A percentile compares a stretch with the other conserved stretches of the same genome.
phyloP scores from a whole-genome alignment of 2,888 invertebrate species.

The Eupsilia transversa region DNA sequence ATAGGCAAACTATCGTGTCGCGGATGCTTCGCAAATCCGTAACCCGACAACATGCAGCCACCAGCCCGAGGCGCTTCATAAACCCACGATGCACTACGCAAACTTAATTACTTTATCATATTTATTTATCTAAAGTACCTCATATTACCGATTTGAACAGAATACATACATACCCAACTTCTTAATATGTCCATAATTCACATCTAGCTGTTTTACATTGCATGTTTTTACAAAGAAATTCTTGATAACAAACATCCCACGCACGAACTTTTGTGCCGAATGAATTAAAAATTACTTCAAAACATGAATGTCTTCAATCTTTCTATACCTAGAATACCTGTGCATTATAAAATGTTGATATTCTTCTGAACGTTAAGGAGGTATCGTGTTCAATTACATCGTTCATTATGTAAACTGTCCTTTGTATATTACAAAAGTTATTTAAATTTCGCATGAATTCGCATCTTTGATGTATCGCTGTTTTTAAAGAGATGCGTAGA shows the following conservation, averaged over 20 bases:
- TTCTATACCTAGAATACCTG: slow-evolving; percentile 21
- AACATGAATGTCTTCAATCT: slow-evolving; percentile 36
- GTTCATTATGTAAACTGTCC: slow-evolving; percentile 38
- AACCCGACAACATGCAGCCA: slow-evolving; percentile 48
- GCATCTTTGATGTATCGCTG: slow-evolving; percentile 76
- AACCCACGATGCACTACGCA: slow-evolving; percentile 51
- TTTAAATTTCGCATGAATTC: slow-evolving; percentile 32
- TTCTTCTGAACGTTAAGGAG: slow-evolving; percentile 36
- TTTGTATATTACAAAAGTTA: slow-evolving; percentile 34
- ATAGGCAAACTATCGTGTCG: slow-evolving; percentile 64
- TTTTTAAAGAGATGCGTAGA: slow-evolving; percentile 78
- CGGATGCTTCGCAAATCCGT: slow-evolving; percentile 44
- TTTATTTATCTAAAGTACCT: slow-evolving; percentile 4
- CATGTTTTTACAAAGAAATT: slow-evolving; percentile 20
- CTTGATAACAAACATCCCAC: slow-evolving; percentile 22
- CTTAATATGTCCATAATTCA: background rate
- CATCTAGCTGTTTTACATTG: background rate
- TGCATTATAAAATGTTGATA: slow-evolving; percentile 27
- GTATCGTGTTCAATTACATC: slow-evolving; percentile 35
- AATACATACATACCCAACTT: background rate
- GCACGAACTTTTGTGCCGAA: slow-evolving; percentile 34
- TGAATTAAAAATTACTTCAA: slow-evolving; percentile 49
- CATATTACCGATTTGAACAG: background rate
- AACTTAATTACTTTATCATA: slow-evolving; percentile 48
- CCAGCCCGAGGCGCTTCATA: slow-evolving; percentile 68